These are phyloP conservation scores for Parazoanthus atlanticus DNA, from an alignment of 92 coral and sea anemone species.

Conservation along the genomic window DNA sequence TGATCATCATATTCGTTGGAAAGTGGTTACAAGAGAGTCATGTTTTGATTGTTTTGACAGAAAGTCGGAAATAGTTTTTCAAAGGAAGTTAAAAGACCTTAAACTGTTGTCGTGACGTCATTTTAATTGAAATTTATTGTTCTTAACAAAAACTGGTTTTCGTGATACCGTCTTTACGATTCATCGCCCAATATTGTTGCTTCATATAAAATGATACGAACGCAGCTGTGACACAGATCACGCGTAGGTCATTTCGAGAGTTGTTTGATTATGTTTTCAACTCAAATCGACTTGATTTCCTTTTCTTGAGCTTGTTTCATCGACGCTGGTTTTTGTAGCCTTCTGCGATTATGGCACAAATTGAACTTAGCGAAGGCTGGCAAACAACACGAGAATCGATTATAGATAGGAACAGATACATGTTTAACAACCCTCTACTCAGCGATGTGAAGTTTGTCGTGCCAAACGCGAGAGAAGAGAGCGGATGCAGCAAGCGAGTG, in stretches of 20 bases:
- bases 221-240: neutral
- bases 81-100: neutral
- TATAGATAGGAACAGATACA: conserved; percentile 45
- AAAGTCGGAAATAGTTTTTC: no score
- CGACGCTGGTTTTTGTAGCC: neutral
- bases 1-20: neutral
- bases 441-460: conserved; percentile 60
- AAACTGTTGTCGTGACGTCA: neutral
- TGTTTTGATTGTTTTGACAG: no score
- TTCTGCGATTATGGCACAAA: neutral
- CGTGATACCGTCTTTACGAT: neutral
- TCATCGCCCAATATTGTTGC: neutral
- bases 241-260: neutral
- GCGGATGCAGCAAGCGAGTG: neutral
- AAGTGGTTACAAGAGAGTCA: neutral
- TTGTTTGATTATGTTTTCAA: neutral
- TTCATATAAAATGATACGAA: neutral
- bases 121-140: neutral
- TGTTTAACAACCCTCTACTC: conserved; percentile 52
- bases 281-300: neutral
- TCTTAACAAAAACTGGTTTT: no score
- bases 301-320: neutral
- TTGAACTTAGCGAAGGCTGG: conserved; percentile 13
- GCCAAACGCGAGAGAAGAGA: conserved; percentile 11
- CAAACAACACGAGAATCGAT: conserved; percentile 47